Base-by-base conservation (phyloP, 1,140 invertebrate species). In the Procambarus clarkii region DNA sequence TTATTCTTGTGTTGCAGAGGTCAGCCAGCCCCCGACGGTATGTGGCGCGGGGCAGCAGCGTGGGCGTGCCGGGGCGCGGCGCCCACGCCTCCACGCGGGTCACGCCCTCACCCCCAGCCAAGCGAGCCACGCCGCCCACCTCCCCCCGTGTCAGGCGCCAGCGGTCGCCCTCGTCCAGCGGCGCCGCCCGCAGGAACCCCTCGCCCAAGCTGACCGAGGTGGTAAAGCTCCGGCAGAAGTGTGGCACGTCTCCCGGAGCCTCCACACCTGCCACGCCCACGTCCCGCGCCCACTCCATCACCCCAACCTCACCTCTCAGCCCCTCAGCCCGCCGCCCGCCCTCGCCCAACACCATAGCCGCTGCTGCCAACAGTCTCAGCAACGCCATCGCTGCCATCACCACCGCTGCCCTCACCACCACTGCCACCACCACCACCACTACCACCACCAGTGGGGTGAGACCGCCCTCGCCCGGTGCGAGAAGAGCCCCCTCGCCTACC, bases 91-190 rank as follows among this genome's bases (percentile, higher is more conserved):
- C 86, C 13, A 8, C 50, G 54, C 83, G 88, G 50, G 80, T 84
- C 64, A 81, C 92, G 18, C 89, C 92, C 44, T 88, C 92, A 11
- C 91, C 86, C 1, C 91, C 88, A 48, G 58, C 71, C 50, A 86
- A 92, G 64, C 86, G 91, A 74, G 74, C 87, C 81, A 92, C 91
- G 21, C 91, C 91, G 58, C 86, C 91, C 71, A 91, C 92, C 58
- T 92, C 92, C 60, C 92, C 92, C 0, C 76, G 92, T 34, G 88
- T 90, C 46, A 60, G 92, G 15, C 88, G 88, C 5, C 92, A 85
- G 74, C 80, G 83, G 15, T 88, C 92, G 2, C 88, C 88, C 34
- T 82, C 88, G 18, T 34, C 34, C 74, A 82, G 50, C n/a, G 71
- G 87, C 34, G 79, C 76, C 34, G 44, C 82, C 48, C 46, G 76